phyloP scores from a whole-genome alignment of 2,888 invertebrate species.

The Calliopum simillimum region DNA sequence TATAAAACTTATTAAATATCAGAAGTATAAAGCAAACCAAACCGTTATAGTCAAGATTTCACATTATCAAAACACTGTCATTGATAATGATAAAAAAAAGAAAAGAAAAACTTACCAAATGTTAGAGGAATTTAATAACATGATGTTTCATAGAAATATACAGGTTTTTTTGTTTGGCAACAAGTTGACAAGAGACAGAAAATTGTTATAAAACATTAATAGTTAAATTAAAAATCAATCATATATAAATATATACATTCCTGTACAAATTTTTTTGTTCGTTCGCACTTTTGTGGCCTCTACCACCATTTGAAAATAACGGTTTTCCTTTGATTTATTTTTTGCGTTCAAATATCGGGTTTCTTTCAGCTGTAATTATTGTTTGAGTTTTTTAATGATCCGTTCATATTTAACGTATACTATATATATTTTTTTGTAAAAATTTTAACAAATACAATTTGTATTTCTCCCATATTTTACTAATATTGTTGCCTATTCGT shows the following conservation, averaged over 20 bases:
- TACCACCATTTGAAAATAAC: slow-evolving; percentile 2
- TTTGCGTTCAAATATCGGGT: slow-evolving; percentile 7
- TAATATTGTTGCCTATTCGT: slow-evolving; percentile 32
- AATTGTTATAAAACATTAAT: slow-evolving; percentile 7
- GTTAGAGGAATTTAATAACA: slow-evolving; percentile 13
- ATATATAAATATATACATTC: slow-evolving; percentile 58
- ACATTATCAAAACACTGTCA: slow-evolving; percentile 16
- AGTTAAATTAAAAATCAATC: slow-evolving; percentile 39
- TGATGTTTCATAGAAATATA: slow-evolving; percentile 17
- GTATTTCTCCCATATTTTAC: slow-evolving; percentile 17
- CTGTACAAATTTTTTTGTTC: slow-evolving; percentile 55
- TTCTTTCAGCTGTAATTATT: slow-evolving; percentile 8
- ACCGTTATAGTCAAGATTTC: slow-evolving; percentile 23
- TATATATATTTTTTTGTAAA: slow-evolving; percentile 8
- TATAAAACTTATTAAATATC: slow-evolving; percentile 20
- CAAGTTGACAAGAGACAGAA: slow-evolving; percentile 19
- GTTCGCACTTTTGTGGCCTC: slow-evolving; percentile 23
- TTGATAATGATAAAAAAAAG: neutral
- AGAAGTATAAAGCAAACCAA: slow-evolving; percentile 16
- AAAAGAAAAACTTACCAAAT: slow-evolving; percentile 4
- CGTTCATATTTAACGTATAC: neutral
- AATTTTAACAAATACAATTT: slow-evolving; percentile 17
- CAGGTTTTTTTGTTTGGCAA: slow-evolving; percentile 17
- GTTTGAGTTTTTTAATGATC: slow-evolving; percentile 25
- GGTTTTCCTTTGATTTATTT: neutral